Percentiles rank a stretch among this genome's conserved stretches.
Conservation (phyloP, 2,797 vertebrate species). For the Micromesistius poutassou region DNA sequence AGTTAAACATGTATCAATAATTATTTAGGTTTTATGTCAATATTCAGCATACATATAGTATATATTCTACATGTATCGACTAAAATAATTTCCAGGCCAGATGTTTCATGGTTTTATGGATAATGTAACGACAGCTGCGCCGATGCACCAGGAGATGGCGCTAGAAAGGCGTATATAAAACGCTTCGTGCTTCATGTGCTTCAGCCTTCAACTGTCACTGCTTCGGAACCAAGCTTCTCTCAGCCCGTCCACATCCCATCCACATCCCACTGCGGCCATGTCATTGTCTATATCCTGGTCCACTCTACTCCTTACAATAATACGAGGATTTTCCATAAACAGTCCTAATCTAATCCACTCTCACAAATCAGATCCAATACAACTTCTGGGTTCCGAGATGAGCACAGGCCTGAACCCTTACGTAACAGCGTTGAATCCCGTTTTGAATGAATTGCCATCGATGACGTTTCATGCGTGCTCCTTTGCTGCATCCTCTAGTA, state of each 20-base stretch:
- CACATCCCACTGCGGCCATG: neutral
- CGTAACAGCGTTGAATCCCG: conserved; percentile 20
- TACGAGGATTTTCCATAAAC: neutral
- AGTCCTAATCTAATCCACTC: neutral
- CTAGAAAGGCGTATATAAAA: neutral
- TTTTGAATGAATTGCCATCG: conserved; percentile 22
- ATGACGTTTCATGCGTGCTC: conserved; percentile 14
- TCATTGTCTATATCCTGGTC: neutral
- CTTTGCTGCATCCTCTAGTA: conserved; percentile 40
- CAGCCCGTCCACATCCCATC: neutral
- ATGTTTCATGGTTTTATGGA: neutral
- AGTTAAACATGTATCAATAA: neutral
- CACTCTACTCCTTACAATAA: neutral
- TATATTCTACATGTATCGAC: too few species aligned
- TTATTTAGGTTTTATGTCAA: too few species aligned
- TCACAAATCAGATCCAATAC: neutral
- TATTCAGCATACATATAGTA: too few species aligned
- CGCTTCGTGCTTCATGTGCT: too few species aligned
- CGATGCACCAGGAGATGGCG: neutral
- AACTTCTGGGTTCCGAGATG: neutral
- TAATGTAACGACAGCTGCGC: neutral
- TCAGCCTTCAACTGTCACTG: too few species aligned
- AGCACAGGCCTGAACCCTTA: neutral
- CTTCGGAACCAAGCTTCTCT: too few species aligned
- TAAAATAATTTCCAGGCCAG: neutral